These are phyloP conservation scores for Pandion haliaetus DNA, from an alignment of 2,113 vertebrate genomes.

Conservation along the genomic window DNA sequence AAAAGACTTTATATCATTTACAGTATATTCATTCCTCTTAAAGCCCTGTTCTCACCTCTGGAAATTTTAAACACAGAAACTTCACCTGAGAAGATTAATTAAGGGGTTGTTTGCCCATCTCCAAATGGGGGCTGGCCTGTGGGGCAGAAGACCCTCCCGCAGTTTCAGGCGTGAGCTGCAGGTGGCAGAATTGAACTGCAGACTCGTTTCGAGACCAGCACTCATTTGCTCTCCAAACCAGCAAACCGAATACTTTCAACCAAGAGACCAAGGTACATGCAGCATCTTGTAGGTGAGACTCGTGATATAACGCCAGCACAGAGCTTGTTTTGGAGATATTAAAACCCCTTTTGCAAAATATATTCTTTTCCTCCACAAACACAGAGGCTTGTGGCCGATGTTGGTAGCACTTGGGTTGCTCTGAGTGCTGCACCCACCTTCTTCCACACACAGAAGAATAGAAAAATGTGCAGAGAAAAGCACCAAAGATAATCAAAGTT, in stretches of 20 bases:
- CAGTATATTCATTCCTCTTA: neutral
- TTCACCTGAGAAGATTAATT: fast-evolving
- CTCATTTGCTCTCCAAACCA: fast-evolving
- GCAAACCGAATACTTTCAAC: neutral
- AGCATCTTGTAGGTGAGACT: neutral
- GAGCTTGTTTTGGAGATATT: no score
- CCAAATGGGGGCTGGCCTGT: fast-evolving
- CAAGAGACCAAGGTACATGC: fast-evolving
- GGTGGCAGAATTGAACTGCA: conserved; percentile 45
- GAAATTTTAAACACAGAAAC: neutral
- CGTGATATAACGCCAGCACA: fast-evolving
- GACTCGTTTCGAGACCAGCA: neutral
- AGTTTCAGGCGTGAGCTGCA: conserved; percentile 3
- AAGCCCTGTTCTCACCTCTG: neutral
- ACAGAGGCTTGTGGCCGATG: fast-evolving
- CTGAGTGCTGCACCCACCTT: neutral
- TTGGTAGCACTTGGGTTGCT: fast-evolving
- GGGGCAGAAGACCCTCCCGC: neutral
- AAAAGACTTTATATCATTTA: neutral
- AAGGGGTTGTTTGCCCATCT: fast-evolving
- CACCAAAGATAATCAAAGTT: fast-evolving
- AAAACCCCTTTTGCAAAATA: neutral
- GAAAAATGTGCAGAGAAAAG: neutral
- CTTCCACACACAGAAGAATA: neutral
- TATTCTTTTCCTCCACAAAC: neutral